Percentiles rank a stretch among this genome's conserved stretches.
Conservation (phyloP, 1,140 invertebrate genomes). For the Leptinotarsa lineolata region DNA sequence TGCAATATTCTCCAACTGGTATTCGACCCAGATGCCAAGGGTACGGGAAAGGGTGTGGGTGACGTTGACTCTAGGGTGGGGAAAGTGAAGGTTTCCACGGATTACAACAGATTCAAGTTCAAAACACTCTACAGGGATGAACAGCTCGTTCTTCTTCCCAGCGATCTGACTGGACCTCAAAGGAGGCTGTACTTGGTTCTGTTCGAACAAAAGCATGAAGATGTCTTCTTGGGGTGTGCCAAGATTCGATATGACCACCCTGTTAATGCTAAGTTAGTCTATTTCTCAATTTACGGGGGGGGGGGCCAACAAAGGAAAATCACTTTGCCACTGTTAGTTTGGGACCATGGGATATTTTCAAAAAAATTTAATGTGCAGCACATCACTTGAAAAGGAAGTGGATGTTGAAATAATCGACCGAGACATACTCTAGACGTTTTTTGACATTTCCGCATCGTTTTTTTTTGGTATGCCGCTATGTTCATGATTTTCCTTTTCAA, state of each 20-base stretch:
- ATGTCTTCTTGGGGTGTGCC: slow-evolving; percentile 82
- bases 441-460: too few relatives aligned
- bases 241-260: slow-evolving; percentile 73
- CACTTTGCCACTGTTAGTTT: too few relatives aligned
- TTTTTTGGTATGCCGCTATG: too few relatives aligned
- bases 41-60: slow-evolving; percentile 73
- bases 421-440: too few relatives aligned
- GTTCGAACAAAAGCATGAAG: slow-evolving; percentile 77
- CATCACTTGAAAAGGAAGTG: too few relatives aligned
- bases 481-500: too few relatives aligned
- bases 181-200: slow-evolving; percentile 83
- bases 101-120: slow-evolving; percentile 60
- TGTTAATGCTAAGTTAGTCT: slow-evolving; percentile 69
- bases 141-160: slow-evolving; percentile 66
- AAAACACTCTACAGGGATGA: slow-evolving; percentile 70
- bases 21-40: slow-evolving; percentile 79
- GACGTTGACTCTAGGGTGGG: slow-evolving; percentile 81
- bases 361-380: too few relatives aligned
- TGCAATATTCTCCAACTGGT: slow-evolving; percentile 85
- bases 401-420: too few relatives aligned
- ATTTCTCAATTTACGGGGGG: too few relatives aligned
- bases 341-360: too few relatives aligned
- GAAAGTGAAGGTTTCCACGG: slow-evolving; percentile 69
- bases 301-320: too few relatives aligned
- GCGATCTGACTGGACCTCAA: slow-evolving; percentile 71